phyloP scores from a whole-genome alignment of 2,113 vertebrate genomes.

The Triplophysa tibetana region DNA sequence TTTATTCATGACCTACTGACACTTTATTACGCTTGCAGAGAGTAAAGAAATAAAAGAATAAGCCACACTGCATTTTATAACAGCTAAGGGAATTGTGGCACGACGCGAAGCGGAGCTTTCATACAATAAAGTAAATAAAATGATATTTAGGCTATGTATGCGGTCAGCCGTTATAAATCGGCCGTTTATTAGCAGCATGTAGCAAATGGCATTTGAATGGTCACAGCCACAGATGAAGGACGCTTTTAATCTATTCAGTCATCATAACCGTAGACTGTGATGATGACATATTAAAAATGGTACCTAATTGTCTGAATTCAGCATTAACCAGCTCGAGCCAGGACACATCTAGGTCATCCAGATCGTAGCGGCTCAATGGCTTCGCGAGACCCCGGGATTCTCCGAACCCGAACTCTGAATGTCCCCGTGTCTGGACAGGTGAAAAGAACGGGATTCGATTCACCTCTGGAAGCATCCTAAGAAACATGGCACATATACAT shows the following conservation, averaged over 20 bases:
- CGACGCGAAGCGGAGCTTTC: too few species aligned
- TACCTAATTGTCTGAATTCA: constrained; percentile 93
- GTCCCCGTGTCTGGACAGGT: constrained; percentile 33
- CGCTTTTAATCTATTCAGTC: too few species aligned
- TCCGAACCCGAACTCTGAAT: constrained; percentile 43
- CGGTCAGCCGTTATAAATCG: too few species aligned
- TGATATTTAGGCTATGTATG: too few species aligned
- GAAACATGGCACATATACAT: constrained; percentile 17
- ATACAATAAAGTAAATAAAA: too few species aligned
- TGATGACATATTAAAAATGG: constrained; percentile 31
- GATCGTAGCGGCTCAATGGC: constrained; percentile 87
- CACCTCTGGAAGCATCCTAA: constrained; percentile 72
- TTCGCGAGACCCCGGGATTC: constrained; percentile 61
- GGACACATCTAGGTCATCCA: constrained; percentile 91
- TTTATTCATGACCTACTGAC: neutral
- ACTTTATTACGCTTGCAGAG: neutral
- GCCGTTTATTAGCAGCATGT: too few species aligned
- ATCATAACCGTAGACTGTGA: too few species aligned
- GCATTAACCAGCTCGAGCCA: constrained; percentile 92
- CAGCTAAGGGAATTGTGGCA: too few species aligned
- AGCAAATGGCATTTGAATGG: too few species aligned
- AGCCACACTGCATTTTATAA: too few species aligned
- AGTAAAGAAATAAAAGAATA: neutral
- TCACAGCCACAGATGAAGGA: too few species aligned
- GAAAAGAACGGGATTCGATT: constrained; percentile 63